Evolutionary conservation across 2,113 vertebrate species (phyloP), one percentile per base, ranked within the genome.

Genomic region (Mesembrinibis cayennensis): DNA sequence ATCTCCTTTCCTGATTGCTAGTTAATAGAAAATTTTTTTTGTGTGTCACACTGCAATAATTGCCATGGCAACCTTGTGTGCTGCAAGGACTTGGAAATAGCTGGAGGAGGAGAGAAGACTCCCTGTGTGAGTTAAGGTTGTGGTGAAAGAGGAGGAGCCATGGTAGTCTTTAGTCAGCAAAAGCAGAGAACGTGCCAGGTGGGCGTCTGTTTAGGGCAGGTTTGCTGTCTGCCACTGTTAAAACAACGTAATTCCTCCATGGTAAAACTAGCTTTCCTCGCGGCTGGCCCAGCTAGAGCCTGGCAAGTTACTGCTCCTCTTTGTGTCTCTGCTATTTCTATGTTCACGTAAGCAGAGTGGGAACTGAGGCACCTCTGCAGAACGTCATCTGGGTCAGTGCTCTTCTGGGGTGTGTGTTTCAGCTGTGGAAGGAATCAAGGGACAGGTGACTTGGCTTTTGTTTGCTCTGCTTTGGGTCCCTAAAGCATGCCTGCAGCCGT

Each of bases 61-160:
- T 96, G 70, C 78, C 84, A 95, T 97, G 85, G 91, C 85, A 97
- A 96, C 96, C 79, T 79, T 82, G 70, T 76, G n/a, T 88, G 91
- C 93, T 91, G 55, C 34, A 66, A 88, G 53, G 55, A 42, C 40
- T 86, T 86, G 58, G 71, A 88, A 89, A 36, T 40, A 89, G 65
- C 27, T 94, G 55, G 50, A 86, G 82, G 30, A 89, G 45, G 63
- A 93, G 55, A 78, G 65, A 86, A 72, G 42, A 67, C 34, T 95
- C 45, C 38, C 58, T 2, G 2, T 56, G 13, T 50, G 49, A 90
- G 62, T 82, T 92, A 73, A 58, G 36, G 27, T 44, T 86, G 22
- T 83, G 58, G 66, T 2, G 1, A 49, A 80, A 81, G 23, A 81
- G 42, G 47, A 86, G 58, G 53, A 90, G 26, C 63, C 0, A 0